A percentile compares a stretch with the other conserved stretches of the same genome.
phyloP scores from a whole-genome alignment of 2,113 vertebrate species.

The Machaerirhynchus nigripectus region DNA sequence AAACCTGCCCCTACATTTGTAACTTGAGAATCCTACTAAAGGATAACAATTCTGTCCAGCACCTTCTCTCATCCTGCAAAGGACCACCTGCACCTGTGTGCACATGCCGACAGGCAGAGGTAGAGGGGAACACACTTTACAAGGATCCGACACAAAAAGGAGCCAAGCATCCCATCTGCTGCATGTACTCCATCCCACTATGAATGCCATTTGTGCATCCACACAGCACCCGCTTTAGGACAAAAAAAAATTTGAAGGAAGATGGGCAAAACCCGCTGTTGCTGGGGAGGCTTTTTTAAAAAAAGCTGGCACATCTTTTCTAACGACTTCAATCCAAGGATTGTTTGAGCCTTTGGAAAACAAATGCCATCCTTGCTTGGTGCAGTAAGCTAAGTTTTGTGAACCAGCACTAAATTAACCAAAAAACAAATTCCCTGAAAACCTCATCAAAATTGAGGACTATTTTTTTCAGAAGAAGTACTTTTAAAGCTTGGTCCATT shows the following conservation, averaged over 20 bases:
- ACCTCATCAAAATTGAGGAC: not conserved
- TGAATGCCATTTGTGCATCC: not conserved
- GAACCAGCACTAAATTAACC: not conserved
- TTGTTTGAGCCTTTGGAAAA: conserved; percentile 46
- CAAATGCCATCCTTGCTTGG: not conserved
- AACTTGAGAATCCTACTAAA: not conserved
- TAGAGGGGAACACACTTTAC: not conserved
- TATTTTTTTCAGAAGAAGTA: not conserved
- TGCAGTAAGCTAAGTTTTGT: not conserved
- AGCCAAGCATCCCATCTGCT: not conserved
- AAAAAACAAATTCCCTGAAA: not conserved
- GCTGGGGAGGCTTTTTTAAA: conserved; percentile 1
- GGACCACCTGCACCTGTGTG: not conserved
- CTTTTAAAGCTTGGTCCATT: not conserved
- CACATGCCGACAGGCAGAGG: not conserved
- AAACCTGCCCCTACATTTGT: not conserved
- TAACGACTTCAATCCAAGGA: conserved; percentile 36
- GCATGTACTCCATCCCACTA: not conserved
- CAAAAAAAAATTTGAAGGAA: not conserved
- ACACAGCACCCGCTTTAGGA: not conserved
- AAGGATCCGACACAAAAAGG: not conserved
- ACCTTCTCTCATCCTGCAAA: not conserved
- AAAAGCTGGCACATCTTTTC: conserved; percentile 7
- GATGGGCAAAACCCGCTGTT: not conserved
- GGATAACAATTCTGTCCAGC: not conserved